phyloP scores from a whole-genome alignment of 2,888 invertebrate species.

The Lathronympha strigana region DNA sequence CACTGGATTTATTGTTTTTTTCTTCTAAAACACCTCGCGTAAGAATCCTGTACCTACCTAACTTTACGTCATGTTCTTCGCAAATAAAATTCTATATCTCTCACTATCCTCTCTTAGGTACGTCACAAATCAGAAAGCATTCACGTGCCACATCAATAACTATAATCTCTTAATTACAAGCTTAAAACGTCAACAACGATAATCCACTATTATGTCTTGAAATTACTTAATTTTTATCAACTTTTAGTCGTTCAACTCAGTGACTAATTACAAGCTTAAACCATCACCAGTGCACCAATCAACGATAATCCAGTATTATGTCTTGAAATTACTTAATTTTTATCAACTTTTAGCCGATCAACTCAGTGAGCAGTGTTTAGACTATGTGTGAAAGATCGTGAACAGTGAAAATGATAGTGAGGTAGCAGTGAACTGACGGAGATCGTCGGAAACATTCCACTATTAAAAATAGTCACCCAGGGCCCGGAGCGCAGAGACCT shows the following conservation, averaged over 20 bases:
- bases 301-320: slow-evolving; percentile 54
- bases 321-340: slow-evolving; percentile 52
- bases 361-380: slow-evolving; percentile 63
- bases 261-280: too few relatives aligned
- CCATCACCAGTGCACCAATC: slow-evolving; percentile 59
- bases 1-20: too few relatives aligned
- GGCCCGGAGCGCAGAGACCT: slow-evolving; percentile 80
- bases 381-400: slow-evolving; percentile 62
- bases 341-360: slow-evolving; percentile 55
- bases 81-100: too few relatives aligned
- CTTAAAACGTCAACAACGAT: slow-evolving; percentile 50
- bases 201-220: slow-evolving; percentile 55
- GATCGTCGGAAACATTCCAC: slow-evolving; percentile 75
- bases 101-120: background rate
- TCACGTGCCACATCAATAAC: slow-evolving; percentile 46
- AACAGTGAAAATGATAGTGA: slow-evolving; percentile 68
- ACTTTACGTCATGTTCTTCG: too few relatives aligned
- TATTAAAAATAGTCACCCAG: slow-evolving; percentile 80
- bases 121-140: slow-evolving; percentile 41
- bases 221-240: slow-evolving; percentile 53
- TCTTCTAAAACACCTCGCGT: too few relatives aligned
- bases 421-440: slow-evolving; percentile 69
- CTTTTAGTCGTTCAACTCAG: slow-evolving; percentile 55
- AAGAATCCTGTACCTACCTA: too few relatives aligned
- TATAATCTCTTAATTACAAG: slow-evolving; percentile 47